A percentile compares a stretch with the other conserved stretches of the same genome.
These are phyloP conservation scores for Dorcus parallelipipedus DNA, from an alignment of 2,888 invertebrate species.

Conservation along the genomic window DNA sequence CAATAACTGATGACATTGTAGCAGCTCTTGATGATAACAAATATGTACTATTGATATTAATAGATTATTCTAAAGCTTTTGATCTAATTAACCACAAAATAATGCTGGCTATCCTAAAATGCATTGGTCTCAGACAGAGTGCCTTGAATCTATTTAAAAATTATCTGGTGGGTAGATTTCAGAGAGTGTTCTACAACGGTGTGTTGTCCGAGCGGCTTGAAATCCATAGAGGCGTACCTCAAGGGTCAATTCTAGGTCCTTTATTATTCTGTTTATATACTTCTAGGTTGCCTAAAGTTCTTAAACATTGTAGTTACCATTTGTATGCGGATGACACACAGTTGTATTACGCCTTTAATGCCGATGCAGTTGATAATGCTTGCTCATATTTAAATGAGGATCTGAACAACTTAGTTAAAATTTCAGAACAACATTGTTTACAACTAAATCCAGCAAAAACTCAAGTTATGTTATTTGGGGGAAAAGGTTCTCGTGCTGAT, in stretches of 20 bases:
- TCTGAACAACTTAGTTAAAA: no score
- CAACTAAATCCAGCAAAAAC: background rate
- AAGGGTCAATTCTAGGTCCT: no score
- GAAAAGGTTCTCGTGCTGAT: background rate
- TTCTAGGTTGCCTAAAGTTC: no score
- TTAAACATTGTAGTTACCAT: no score
- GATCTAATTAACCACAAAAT: background rate
- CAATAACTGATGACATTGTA: background rate
- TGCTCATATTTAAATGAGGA: no score
- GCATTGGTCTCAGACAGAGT: background rate
- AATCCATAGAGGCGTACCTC: no score
- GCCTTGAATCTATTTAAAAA: background rate
- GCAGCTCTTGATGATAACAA: background rate
- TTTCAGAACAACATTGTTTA: background rate
- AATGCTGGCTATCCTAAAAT: background rate
- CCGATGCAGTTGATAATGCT: no score
- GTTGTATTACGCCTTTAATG: no score
- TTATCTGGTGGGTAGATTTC: background rate
- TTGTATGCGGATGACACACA: no score
- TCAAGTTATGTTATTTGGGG: background rate
- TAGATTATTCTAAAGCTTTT: slow-evolving; percentile 1
- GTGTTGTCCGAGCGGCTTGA: background rate
- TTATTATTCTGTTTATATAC: no score
- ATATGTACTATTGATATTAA: background rate
- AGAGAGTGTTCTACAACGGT: background rate